Base-by-base conservation (phyloP, 2,113 vertebrate species). In the Hiodon alosoides region DNA sequence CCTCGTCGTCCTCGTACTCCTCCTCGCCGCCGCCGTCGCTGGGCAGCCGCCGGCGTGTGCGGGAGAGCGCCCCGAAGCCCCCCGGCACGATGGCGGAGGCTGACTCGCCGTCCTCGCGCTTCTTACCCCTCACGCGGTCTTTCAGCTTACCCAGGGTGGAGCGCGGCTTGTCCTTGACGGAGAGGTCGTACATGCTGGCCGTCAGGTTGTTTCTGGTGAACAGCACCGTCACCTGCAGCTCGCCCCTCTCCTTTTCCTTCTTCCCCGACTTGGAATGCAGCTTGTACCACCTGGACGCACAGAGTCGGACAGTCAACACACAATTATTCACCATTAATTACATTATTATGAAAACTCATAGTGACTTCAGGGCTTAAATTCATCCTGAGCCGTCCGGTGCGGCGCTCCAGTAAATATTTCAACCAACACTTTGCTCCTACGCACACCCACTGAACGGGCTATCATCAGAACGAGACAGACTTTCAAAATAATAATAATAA, bases 131-230 rank as follows among this genome's bases (percentile, higher is more conserved):
- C 88, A 99, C 86, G 31, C 96, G 97, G 80, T 98, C 97, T 89
- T 95, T 98, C 68, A 99, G 93, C 85, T 93, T 97, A 7, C 95
- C 93, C 0, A 99, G 96, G 10, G 97, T 92, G 0, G 97, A 98
- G 70, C 95, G 94, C 0, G 93, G 92, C 78, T 98, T 98, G 83
- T 98, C 96, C 86, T 96, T 96, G 75, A 93, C 60, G 73, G 95
- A 98, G 76, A 99, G 91, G 89, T 99, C 97, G 0, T 97, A 99
- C 97, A 99, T 99, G 84, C 97, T 99, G 88, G 97, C 97, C 0
- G 96, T 96, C 81, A 99, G 87, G 90, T 86, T 98, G 89, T 95
- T 93, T 65, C 95, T 92, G 0, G 93, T 97, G 83, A 99, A 98
- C 86, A 95, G 95, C 74, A 97, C 89, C 8, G 92, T 94, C 75